A percentile compares a stretch with the other conserved stretches of the same genome.
Evolutionary conservation across 2,113 vertebrate species (phyloP).

Genomic region (Gavialis gangeticus): DNA sequence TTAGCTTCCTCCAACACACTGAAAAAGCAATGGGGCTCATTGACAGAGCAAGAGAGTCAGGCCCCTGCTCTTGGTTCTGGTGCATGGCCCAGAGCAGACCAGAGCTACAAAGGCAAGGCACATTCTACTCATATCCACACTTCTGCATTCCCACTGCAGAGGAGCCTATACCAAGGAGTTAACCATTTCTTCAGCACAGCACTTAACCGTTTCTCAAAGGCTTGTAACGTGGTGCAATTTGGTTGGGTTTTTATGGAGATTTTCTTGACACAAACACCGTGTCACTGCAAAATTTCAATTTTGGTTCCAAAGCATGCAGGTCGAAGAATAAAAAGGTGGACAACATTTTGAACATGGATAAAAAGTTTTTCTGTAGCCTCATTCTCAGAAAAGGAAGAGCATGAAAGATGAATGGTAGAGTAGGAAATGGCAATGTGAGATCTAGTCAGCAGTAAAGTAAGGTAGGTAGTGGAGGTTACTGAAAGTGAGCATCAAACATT

Average conservation of each 20-base stretch:
- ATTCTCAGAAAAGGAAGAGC: not conserved
- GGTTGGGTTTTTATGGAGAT: not conserved
- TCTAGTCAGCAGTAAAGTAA: not conserved
- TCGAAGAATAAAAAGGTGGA: not conserved
- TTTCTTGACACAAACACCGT: not conserved
- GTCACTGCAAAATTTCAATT: not conserved
- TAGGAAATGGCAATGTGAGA: too few species aligned
- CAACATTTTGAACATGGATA: not conserved
- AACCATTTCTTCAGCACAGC: too few species aligned
- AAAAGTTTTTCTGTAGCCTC: not conserved
- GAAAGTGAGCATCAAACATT: not conserved
- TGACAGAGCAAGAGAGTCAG: not conserved
- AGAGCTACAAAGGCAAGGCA: not conserved
- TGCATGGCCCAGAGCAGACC: not conserved
- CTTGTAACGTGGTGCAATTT: not conserved
- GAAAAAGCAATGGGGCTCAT: not conserved
- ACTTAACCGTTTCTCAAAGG: not conserved
- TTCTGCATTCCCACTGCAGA: not conserved
- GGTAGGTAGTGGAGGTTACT: not conserved
- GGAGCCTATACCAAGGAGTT: too few species aligned
- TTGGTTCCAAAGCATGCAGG: not conserved
- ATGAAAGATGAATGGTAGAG: too few species aligned
- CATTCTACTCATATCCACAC: not conserved
- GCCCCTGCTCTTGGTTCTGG: not conserved
- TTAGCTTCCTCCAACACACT: not conserved